phyloP scores from a whole-genome alignment of 2,888 invertebrate genomes.

The Aporophyla lueneburgensis region DNA sequence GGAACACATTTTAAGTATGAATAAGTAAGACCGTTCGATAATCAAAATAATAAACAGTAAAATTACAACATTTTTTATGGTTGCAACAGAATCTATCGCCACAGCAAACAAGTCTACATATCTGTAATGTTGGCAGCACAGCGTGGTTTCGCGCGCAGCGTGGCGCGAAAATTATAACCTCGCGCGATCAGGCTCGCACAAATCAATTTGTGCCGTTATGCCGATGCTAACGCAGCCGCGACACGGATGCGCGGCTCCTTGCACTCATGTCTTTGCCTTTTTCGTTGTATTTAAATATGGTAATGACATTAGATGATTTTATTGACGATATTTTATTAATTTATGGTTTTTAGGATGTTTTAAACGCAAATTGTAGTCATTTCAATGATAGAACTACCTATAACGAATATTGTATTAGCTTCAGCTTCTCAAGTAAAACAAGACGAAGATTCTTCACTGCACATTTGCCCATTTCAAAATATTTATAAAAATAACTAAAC shows the following conservation, averaged over 20 bases:
- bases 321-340: not conserved
- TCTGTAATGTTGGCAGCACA: constrained; percentile 77
- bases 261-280: constrained; percentile 43
- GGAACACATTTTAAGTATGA: not conserved
- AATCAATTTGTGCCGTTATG: constrained; percentile 85
- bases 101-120: constrained; percentile 71
- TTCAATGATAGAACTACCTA: too few species aligned
- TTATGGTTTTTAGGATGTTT: not conserved
- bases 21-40: not conserved
- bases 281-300: constrained; percentile 43
- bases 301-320: constrained; percentile 48
- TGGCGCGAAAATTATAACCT: constrained; percentile 89
- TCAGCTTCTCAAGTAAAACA: not conserved
- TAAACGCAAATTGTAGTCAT: not conserved
- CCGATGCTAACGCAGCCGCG: constrained; percentile 73
- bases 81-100: constrained; percentile 59
- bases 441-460: not conserved
- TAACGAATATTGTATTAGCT: not conserved
- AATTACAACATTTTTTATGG: constrained; percentile 48
- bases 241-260: constrained; percentile 67
- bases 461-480: not conserved
- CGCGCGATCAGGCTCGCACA: constrained; percentile 75
- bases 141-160: constrained; percentile 82
- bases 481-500: not conserved
- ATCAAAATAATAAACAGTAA: constrained; percentile 16